Percentiles rank a stretch among this genome's conserved stretches.
Conservation (phyloP, 2,888 invertebrate species). For the Spialia ferax region DNA sequence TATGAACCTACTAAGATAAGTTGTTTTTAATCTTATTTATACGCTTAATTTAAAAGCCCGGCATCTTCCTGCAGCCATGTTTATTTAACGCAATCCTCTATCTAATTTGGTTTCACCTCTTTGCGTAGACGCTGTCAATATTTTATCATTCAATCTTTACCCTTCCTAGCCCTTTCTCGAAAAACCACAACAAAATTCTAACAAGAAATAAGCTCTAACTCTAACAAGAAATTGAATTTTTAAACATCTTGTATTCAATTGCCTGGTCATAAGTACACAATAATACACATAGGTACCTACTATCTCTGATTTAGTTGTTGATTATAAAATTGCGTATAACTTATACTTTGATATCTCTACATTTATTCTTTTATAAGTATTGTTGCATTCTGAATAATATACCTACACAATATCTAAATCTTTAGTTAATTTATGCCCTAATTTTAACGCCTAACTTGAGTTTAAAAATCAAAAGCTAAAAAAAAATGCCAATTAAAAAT, state of each 20-base stretch:
- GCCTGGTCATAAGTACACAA: too few relatives aligned
- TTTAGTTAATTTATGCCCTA: too few relatives aligned
- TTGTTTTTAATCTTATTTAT: slow-evolving; percentile 17
- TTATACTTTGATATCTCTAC: too few relatives aligned
- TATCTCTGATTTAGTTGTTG: too few relatives aligned
- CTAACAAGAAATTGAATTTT: slow-evolving; percentile 38
- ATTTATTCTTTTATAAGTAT: too few relatives aligned
- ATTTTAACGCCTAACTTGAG: too few relatives aligned
- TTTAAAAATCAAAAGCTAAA: too few relatives aligned
- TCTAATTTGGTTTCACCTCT: slow-evolving; percentile 32
- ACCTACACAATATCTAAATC: too few relatives aligned
- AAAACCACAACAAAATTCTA: slow-evolving; percentile 16
- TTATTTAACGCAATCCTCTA: slow-evolving; percentile 22
- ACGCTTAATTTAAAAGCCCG: slow-evolving; percentile 9
- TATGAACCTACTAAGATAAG: neutral
- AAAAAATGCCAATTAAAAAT: too few relatives aligned
- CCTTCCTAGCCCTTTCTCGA: slow-evolving; percentile 24
- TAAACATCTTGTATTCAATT: slow-evolving; percentile 17
- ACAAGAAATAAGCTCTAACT: slow-evolving; percentile 26
- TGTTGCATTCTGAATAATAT: too few relatives aligned
- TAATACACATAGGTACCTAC: too few relatives aligned
- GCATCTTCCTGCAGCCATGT: slow-evolving; percentile 13
- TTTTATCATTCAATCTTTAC: slow-evolving; percentile 39
- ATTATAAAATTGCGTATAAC: too few relatives aligned
- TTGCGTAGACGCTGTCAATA: slow-evolving; percentile 34